Base-by-base conservation (phyloP, 2,113 vertebrate species). In the Numenius arquata region DNA sequence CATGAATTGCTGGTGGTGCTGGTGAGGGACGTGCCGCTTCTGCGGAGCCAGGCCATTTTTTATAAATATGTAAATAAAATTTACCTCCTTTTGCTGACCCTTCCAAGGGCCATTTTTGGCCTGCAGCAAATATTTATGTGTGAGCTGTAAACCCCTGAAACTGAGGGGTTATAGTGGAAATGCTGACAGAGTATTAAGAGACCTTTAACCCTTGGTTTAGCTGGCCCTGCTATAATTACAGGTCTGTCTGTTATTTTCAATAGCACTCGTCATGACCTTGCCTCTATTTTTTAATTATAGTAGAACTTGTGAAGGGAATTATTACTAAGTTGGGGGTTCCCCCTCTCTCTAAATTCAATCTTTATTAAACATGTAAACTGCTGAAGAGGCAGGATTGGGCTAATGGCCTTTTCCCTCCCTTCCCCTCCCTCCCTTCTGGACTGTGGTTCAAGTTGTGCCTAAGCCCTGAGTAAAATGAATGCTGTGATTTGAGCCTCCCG, bases 71-170 rank as follows among this genome's bases (percentile, higher is more conserved):
- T 91, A 94, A 96, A 96, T 88, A 92, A 95, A 98, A 98, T 95
- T 97, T 93, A 95, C 63, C 76, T 96, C 85, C 89, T 82, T 87
- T 79, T 66, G 38, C 91, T 98, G 93, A 97, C 82, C 97, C 58
- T 82, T 96, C 9, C 1, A 90, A 94, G 75, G 91, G 79, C 80
- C 81, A 72, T 76, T 94, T 97, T 96, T 94, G 88, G 90, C 96
- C 93, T 98, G 98, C 97, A 96, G 95, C 96, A 96, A 97, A 97
- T 97, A 97, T 97, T 97, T 97, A 97, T 95, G 84, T 89, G 87
- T 6, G 48, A 92, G 89, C 84, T 96, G 40, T 97, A 97, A 97
- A 97, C 96, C 95, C 94, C 84, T 97, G 97, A 97, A 96, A 97
- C 75, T 91, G 71, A 96, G 78, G 78, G 90, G 91, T 94, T 96